Evolutionary conservation across 2,797 vertebrate species (phyloP), one percentile per base, ranked within the genome.

Genomic region (Spheniscus humboldti): DNA sequence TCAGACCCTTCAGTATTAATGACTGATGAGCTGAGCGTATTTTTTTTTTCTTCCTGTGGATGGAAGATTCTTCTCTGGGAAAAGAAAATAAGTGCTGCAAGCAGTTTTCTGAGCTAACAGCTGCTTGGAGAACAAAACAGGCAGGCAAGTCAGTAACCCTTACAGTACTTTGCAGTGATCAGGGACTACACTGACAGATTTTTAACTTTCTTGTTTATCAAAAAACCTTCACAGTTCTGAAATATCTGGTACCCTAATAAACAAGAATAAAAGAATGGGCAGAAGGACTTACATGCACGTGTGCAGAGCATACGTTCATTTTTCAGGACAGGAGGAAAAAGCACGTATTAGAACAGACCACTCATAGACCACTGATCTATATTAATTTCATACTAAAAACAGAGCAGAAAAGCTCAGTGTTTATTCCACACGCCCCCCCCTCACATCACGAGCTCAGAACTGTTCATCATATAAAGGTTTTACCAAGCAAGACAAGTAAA

Each of bases 81-180:
- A 94, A 86, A 92, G 45, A 97, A 96, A 97, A 5, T n/a, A 92
- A 95, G 24, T 28, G 75, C 60, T 82, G 64, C 92, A 88, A 80
- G 60, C 55, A 71, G 78, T 43, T 84, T 64, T 31, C 43, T 27
- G 33, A 93, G 59, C 39, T 71, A 92, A 88, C 62, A 91, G 92
- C 95, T 94, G 74, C 76, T 86, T 69, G 41, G 62, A 90, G 83
- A 92, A 87, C 63, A 91, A 81, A 96, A 59, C 39, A 94, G 75
- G 41, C 69, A 86, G 83, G 55, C 66, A 92, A 81, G n/a, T 33
- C 62, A 73, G 33, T 80, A 91, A 73, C 35, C 24, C 48, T 88
- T 24, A 52, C n/a, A 66, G 37, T 23, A 88, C 80, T 55, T 64
- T 31, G 25, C 48, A 80, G 81, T 52, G 45, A 56, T 31, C 16